phyloP scores from a whole-genome alignment of 64 coral and sea anemone genomes.

The Pocillopora verrucosa region DNA sequence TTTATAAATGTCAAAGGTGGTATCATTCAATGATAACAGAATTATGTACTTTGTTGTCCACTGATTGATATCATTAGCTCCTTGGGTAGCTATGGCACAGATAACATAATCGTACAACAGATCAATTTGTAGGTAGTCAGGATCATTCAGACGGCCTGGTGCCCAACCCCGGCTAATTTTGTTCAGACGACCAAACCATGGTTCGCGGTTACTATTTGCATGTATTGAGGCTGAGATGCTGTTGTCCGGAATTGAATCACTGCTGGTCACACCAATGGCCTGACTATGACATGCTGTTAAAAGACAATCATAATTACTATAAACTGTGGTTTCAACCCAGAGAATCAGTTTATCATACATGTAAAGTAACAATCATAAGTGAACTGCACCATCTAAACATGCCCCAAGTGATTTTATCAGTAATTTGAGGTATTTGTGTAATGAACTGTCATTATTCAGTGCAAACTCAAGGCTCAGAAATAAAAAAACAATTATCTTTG shows the following conservation, averaged over 20 bases:
- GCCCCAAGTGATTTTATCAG: too few species aligned
- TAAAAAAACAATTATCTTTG: too few species aligned
- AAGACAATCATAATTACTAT: neutral
- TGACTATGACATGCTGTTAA: neutral
- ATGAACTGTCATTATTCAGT: too few species aligned
- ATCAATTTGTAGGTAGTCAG: conserved; percentile 23
- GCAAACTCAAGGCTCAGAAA: too few species aligned
- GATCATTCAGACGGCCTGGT: too few species aligned
- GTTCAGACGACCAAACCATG: neutral
- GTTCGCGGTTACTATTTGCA: neutral
- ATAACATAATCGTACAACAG: neutral
- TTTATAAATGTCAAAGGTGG: neutral
- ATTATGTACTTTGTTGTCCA: neutral
- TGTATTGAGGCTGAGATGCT: neutral
- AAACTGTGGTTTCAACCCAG: too few species aligned
- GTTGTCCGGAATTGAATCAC: neutral
- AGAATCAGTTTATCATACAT: too few species aligned
- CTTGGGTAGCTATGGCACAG: conserved; percentile 28
- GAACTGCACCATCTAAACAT: too few species aligned
- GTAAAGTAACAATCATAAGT: too few species aligned
- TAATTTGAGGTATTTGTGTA: too few species aligned
- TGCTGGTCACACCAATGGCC: neutral
- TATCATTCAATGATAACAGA: neutral
- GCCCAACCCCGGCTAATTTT: neutral
- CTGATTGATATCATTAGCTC: neutral